Conservation (phyloP, 53 echinoderm and acorn worm species). For the Glandiceps talaboti region DNA sequence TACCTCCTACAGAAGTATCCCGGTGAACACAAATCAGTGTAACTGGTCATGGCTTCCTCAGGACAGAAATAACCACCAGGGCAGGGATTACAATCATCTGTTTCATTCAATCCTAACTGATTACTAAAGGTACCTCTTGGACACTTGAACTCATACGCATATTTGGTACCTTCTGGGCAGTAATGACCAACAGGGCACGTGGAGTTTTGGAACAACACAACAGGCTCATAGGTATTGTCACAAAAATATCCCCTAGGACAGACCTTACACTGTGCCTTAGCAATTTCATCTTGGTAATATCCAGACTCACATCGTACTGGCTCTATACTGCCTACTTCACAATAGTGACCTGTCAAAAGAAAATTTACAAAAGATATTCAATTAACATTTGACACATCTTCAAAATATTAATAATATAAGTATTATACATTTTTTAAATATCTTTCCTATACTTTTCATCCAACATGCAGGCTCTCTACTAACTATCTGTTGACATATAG, state of each 20-base stretch:
- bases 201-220: constrained; percentile 72
- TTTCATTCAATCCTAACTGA: constrained; percentile 61
- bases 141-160: constrained; percentile 68
- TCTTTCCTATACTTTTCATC: too few relatives aligned
- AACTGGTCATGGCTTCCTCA: constrained; percentile 57
- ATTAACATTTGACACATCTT: neutral
- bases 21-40: constrained; percentile 57
- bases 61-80: constrained; percentile 82
- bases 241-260: constrained; percentile 88
- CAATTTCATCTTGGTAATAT: constrained; percentile 73
- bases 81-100: constrained; percentile 71
- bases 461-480: too few relatives aligned
- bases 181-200: constrained; percentile 80
- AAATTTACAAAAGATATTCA: too few relatives aligned
- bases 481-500: too few relatives aligned
- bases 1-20: constrained; percentile 56
- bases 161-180: constrained; percentile 73
- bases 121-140: constrained; percentile 88
- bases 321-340: constrained; percentile 59
- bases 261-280: constrained; percentile 46
- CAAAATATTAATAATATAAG: too few relatives aligned
- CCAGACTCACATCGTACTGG: constrained; percentile 68
- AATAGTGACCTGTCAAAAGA: constrained; percentile 55
- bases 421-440: too few relatives aligned
- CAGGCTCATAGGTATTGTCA: constrained; percentile 60